Evolutionary conservation across 2,113 vertebrate genomes (phyloP).

Genomic region (sheep (Ovis aries)): ARS-UI_Ramb_v3.0 NC_056076.1:45623501-45624000

Average conservation of each 20-base stretch:
- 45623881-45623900: background rate
- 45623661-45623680: background rate
- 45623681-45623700: no score
- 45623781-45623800: background rate
- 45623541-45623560: background rate
- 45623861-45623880: background rate
- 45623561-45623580: background rate
- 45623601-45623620: background rate
- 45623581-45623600: background rate
- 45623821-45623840: background rate
- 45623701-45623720: background rate
- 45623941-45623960: background rate
- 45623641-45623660: background rate
- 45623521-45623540: background rate
- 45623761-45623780: background rate
- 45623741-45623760: background rate
- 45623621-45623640: background rate
- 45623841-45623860: background rate
- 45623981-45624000: background rate
- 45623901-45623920: accelerated
- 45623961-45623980: no score
- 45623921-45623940: background rate
- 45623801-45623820: background rate
- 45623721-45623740: background rate
- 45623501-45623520: background rate